Evolutionary conservation across 1,140 invertebrate species (phyloP), one percentile per base, ranked within the genome.

Genomic region (Drosophila navojoa): DNA sequence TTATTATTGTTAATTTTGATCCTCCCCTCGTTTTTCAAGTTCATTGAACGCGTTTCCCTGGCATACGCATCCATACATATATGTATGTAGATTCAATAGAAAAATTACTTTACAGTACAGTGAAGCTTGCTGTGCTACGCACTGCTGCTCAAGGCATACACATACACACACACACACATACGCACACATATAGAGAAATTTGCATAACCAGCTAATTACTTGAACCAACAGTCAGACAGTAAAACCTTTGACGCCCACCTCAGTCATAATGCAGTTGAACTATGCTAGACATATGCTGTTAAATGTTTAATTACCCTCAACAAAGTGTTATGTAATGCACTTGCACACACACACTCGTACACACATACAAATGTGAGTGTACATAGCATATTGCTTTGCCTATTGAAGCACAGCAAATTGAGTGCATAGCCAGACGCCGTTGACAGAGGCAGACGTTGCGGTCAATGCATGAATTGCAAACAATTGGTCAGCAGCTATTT

Each of bases 401-500:
- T 32, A 49, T 66, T 66, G 53, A 25, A 54, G 22, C 50, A n/a
- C 38, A 32, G 35, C 61, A 44, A 44, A 44, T 63, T 15, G 40
- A 45, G n/a, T 38, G 42, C 62, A 45, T 16, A 32, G 50, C 11
- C 15, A n/a, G 57, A 19, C 29, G 29, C 42, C 53, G 60, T n/a
- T 44, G 5, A 32, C 32, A 32, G 32, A 32, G 38, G 50, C 16
- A 42, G 32, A 22, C 16, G 52, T 10, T 60, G 55, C 45, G 80
- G 81, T 84, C 81, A 86, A 58, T 71, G 81, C 44, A 62, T 86
- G 57, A 81, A 57, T 54, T 81, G 81, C 75, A 81, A 85, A 87
- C 62, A 81, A 42, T 67, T 75, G 40, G 22, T 22, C 45, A 60
- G 61, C 60, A 77, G 62, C 45, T 32, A 32, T 52, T 50, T 66